Evolutionary conservation across 2,113 vertebrate genomes (phyloP).

Genomic region (Urocynchramus pylzowi): DNA sequence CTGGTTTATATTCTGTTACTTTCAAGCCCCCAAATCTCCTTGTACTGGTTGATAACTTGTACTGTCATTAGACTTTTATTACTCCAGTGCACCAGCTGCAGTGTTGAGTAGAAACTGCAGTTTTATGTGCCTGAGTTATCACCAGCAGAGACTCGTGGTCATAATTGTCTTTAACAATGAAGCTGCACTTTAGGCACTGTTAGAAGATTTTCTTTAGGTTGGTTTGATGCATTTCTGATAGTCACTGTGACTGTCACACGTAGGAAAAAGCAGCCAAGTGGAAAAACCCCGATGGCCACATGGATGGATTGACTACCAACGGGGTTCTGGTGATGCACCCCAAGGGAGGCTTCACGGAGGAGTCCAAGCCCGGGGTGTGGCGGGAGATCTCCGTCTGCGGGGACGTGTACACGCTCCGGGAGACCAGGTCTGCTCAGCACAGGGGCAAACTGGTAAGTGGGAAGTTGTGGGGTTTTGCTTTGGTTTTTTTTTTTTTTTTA

Average conservation of each 20-base stretch:
- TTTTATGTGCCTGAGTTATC: not conserved
- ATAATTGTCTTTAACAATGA: not conserved
- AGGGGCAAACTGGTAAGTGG: constrained; percentile 90
- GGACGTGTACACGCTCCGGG: constrained; percentile 93
- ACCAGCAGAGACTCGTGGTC: not conserved
- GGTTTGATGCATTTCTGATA: not conserved
- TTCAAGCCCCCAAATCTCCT: not conserved
- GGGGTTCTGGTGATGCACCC: constrained; percentile 98
- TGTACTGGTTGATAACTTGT: not conserved
- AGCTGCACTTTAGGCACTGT: not conserved
- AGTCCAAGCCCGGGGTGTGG: constrained; percentile 95
- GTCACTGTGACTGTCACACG: not conserved
- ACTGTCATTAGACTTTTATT: not conserved
- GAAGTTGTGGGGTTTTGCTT: not conserved
- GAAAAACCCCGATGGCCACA: constrained; percentile 98
- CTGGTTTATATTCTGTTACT: not conserved
- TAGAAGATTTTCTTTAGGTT: not conserved
- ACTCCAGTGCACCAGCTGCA: not conserved
- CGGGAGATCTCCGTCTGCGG: constrained; percentile 97
- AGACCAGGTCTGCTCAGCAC: constrained; percentile 94
- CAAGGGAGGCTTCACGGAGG: constrained; percentile 90
- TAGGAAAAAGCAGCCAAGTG: constrained; percentile 99
- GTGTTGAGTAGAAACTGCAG: not conserved
- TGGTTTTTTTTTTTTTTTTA: too few relatives aligned
- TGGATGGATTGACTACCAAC: constrained; percentile 97